A percentile compares a stretch with the other conserved stretches of the same genome.
phyloP scores from a whole-genome alignment of 2,797 vertebrate genomes.

The Sparidentex hasta region DNA sequence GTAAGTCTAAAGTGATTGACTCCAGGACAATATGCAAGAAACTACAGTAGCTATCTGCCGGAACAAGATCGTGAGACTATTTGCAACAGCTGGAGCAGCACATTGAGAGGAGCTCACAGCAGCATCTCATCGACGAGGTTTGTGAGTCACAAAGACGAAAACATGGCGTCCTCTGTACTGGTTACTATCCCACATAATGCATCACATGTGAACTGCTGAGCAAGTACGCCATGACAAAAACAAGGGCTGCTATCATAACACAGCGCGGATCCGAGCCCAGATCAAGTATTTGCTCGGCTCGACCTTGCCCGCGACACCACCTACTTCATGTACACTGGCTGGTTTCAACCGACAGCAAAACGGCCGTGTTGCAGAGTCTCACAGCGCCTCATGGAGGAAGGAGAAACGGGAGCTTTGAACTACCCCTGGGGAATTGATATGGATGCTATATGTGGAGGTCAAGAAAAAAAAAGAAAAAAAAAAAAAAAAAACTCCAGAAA shows the following conservation, averaged over 20 bases:
- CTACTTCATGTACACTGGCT: constrained; percentile 1
- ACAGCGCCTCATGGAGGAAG: neutral
- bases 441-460: constrained; percentile 30
- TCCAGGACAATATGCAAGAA: constrained; percentile 5
- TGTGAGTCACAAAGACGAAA: constrained; percentile 9
- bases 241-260: neutral
- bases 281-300: neutral
- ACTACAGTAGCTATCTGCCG: neutral
- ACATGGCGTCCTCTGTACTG: neutral
- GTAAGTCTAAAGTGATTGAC: constrained; percentile 7
- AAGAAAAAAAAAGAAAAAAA: constrained; percentile 13
- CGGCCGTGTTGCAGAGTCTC: constrained; percentile 6
- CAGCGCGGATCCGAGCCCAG: neutral
- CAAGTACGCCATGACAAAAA: constrained; percentile 4
- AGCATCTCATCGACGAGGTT: neutral
- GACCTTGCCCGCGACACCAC: constrained; percentile 12
- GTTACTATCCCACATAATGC: neutral
- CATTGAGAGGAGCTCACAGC: neutral
- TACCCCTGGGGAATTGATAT: constrained; percentile 20
- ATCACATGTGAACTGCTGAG: constrained; percentile 30
- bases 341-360: constrained; percentile 8
- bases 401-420: constrained; percentile 21
- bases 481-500: constrained; percentile 13
- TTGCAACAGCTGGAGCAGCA: constrained; percentile 2
- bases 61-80: neutral